Percentiles rank a stretch among this genome's conserved stretches.
Evolutionary conservation across 2,888 invertebrate species (phyloP).

Genomic region (Noctua comes): DNA sequence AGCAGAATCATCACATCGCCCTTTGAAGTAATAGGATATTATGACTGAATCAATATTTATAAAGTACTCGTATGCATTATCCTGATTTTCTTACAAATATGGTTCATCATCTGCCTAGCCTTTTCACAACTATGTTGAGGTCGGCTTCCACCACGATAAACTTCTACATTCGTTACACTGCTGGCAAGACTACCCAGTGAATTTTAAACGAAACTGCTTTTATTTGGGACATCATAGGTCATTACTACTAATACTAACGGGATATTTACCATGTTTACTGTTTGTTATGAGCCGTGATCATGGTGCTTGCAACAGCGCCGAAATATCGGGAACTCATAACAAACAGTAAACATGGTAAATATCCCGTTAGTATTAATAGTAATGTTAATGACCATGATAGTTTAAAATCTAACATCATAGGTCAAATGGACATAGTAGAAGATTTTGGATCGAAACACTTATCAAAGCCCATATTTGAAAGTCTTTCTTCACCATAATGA

Average conservation of each 20-base stretch:
- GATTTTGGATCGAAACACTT: conserved; percentile 9
- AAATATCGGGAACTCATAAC: too few relatives aligned
- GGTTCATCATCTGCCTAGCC: background rate
- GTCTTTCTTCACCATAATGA: conserved; percentile 18
- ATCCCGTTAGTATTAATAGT: too few relatives aligned
- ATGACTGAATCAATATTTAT: background rate
- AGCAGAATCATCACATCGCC: background rate
- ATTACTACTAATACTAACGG: too few relatives aligned
- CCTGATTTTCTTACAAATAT: background rate
- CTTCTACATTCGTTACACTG: background rate
- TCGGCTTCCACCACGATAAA: background rate
- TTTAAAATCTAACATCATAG: too few relatives aligned
- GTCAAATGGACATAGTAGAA: background rate
- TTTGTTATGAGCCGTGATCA: too few relatives aligned
- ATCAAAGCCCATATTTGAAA: conserved; percentile 23
- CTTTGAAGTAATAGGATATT: background rate
- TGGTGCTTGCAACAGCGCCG: too few relatives aligned
- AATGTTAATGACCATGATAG: too few relatives aligned
- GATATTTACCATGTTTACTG: too few relatives aligned
- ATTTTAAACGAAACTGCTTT: background rate
- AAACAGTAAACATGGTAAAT: too few relatives aligned
- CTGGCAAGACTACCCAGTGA: background rate
- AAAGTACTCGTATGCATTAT: background rate
- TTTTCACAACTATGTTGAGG: background rate
- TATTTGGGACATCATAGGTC: background rate